Conservation (phyloP, 2,113 vertebrate genomes). For the Chamaetylas fuelleborni region DNA sequence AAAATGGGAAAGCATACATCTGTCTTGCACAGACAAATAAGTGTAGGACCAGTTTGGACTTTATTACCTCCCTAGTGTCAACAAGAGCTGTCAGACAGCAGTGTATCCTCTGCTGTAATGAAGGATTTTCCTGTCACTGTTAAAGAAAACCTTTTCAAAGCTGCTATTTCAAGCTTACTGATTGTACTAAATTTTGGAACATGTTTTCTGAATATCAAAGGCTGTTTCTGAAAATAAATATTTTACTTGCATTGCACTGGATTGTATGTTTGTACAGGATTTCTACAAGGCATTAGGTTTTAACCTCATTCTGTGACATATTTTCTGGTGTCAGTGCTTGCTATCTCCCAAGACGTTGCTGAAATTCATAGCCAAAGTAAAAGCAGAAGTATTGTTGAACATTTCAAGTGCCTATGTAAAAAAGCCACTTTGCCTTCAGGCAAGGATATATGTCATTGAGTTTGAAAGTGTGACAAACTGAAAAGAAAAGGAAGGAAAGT, state of each 20-base stretch:
- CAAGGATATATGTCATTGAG: background rate
- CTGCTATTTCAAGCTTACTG: background rate
- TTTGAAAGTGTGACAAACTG: slow-evolving; percentile 29
- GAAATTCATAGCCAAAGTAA: background rate
- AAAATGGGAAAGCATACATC: background rate
- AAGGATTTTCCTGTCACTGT: background rate
- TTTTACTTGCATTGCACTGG: background rate
- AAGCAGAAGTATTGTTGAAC: slow-evolving; percentile 7
- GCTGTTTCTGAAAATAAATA: background rate
- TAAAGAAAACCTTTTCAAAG: background rate
- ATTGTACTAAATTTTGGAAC: background rate
- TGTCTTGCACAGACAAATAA: background rate
- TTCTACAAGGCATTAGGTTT: background rate
- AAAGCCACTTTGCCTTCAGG: background rate
- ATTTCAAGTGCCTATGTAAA: background rate
- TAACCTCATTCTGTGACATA: background rate
- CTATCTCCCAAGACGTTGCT: background rate
- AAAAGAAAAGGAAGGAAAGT: slow-evolving; percentile 43
- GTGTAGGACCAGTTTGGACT: background rate
- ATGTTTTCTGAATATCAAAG: background rate
- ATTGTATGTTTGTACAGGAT: background rate
- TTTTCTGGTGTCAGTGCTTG: background rate
- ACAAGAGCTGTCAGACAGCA: background rate
- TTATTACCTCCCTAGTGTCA: background rate
- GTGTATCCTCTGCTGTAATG: background rate